A percentile compares a stretch with the other conserved stretches of the same genome.
phyloP scores from a whole-genome alignment of 2,113 vertebrate genomes.

The Triplophysa dalaica region DNA sequence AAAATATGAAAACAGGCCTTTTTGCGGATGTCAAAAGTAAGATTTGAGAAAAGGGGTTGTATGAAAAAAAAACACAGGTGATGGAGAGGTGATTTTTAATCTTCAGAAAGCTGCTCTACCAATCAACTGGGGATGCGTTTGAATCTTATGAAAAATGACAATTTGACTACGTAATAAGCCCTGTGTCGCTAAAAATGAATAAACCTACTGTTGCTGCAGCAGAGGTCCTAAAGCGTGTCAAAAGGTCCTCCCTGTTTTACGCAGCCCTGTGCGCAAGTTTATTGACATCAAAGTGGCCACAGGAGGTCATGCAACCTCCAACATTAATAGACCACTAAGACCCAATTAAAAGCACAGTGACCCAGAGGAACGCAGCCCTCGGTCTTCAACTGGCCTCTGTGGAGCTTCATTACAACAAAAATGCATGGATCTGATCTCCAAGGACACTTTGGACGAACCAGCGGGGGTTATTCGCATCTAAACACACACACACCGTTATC shows the following conservation, averaged over 20 bases:
- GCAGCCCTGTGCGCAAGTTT: slow-evolving; percentile 59
- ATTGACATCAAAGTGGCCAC: slow-evolving; percentile 71
- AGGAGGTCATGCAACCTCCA: slow-evolving; percentile 64
- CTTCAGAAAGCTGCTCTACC: slow-evolving; percentile 20
- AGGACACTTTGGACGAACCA: slow-evolving; percentile 66
- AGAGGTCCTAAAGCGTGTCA: slow-evolving; percentile 47
- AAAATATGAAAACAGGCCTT: slow-evolving; percentile 51
- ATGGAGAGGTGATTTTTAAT: slow-evolving; percentile 25
- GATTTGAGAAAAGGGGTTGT: slow-evolving; percentile 19
- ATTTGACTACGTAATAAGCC: slow-evolving; percentile 27
- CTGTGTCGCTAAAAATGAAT: slow-evolving; percentile 15
- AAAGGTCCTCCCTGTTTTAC: slow-evolving; percentile 55
- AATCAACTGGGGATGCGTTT: background rate
- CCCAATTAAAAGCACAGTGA: slow-evolving; percentile 69
- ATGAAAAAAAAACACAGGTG: slow-evolving; percentile 38
- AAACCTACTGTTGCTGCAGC: slow-evolving; percentile 29
- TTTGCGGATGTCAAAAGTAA: slow-evolving; percentile 44
- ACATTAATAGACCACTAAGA: slow-evolving; percentile 65
- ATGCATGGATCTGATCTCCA: slow-evolving; percentile 66
- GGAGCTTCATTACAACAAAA: slow-evolving; percentile 68
- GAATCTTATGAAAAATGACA: slow-evolving; percentile 15
- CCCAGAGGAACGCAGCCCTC: slow-evolving; percentile 62
- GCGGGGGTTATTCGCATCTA: slow-evolving; percentile 34
- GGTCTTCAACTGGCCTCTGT: slow-evolving; percentile 37
- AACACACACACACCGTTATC: slow-evolving; percentile 53